phyloP scores from a whole-genome alignment of 2,888 invertebrate species.

The Mythimna impura region DNA sequence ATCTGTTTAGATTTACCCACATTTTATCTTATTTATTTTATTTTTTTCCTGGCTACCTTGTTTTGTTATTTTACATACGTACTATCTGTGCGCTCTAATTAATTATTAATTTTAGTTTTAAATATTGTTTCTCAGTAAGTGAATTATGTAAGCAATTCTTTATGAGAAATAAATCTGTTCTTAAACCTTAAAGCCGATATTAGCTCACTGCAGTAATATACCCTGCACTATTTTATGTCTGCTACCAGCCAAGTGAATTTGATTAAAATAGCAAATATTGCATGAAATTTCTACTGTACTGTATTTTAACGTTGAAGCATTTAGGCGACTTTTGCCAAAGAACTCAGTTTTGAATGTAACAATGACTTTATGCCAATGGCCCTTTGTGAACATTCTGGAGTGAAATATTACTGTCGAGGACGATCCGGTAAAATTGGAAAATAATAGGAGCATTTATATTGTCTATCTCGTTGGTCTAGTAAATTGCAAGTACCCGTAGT shows the following conservation, averaged over 20 bases:
- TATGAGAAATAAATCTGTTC: too few relatives aligned
- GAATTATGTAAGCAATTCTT: too few relatives aligned
- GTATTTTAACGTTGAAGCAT: slow-evolving; percentile 54
- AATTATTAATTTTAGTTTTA: too few relatives aligned
- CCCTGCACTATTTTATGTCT: slow-evolving; percentile 61
- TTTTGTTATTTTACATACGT: too few relatives aligned
- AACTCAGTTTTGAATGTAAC: slow-evolving; percentile 33
- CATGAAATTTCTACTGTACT: slow-evolving; percentile 56
- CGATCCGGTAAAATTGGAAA: neutral
- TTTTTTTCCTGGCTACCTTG: too few relatives aligned
- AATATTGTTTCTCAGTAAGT: too few relatives aligned
- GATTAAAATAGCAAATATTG: slow-evolving; percentile 64
- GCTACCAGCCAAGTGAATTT: slow-evolving; percentile 64
- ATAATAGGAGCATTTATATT: neutral
- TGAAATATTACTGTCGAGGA: slow-evolving; percentile 15
- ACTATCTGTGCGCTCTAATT: too few relatives aligned
- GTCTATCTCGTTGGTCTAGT: neutral
- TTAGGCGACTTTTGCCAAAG: slow-evolving; percentile 49
- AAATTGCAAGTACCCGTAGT: neutral
- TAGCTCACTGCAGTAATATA: slow-evolving; percentile 58
- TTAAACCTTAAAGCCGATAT: slow-evolving; percentile 52
- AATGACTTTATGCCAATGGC: slow-evolving; percentile 29
- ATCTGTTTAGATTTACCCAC: too few relatives aligned
- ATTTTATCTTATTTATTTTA: too few relatives aligned
- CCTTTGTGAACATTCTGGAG: neutral